These are phyloP conservation scores for Nemotelus nigrinus DNA, from an alignment of 2,888 invertebrate species.

Conservation along the genomic window DNA sequence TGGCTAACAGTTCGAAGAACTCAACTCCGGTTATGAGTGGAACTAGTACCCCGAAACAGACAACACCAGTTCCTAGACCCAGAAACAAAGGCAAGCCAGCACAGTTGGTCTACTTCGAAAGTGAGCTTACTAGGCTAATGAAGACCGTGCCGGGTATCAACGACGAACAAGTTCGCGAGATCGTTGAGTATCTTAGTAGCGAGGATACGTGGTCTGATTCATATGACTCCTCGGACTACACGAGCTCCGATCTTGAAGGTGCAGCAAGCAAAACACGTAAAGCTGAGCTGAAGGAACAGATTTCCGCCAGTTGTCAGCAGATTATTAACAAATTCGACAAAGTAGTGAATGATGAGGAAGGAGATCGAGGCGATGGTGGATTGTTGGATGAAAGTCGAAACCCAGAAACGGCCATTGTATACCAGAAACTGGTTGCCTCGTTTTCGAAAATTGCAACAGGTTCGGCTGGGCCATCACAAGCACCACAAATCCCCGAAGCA, in stretches of 20 bases:
- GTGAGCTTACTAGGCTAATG: conserved; percentile 88
- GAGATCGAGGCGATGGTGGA: conserved; percentile 67
- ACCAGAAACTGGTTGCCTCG: conserved; percentile 85
- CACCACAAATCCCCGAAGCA: conserved; percentile 62
- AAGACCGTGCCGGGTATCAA: conserved; percentile 92
- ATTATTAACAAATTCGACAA: conserved; percentile 87
- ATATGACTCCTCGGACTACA: conserved; percentile 91
- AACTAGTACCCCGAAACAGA: conserved; percentile 61
- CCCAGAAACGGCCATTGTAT: conserved; percentile 86
- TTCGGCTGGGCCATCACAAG: conserved; percentile 59
- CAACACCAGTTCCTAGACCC: conserved; percentile 70
- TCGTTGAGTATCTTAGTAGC: conserved; percentile 90
- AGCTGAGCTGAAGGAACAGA: conserved; percentile 81
- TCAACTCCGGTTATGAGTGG: conserved; percentile 62
- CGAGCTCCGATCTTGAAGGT: conserved; percentile 86
- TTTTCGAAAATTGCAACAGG: conserved; percentile 79
- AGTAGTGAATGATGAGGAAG: conserved; percentile 69
- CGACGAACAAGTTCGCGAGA: conserved; percentile 89
- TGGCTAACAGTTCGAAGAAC: conserved; percentile 61
- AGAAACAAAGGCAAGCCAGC: conserved; percentile 79
- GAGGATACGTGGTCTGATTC: conserved; percentile 95
- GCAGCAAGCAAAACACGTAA: conserved; percentile 68
- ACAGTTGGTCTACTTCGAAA: conserved; percentile 88
- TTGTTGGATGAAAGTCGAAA: conserved; percentile 66
- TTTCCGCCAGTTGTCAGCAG: conserved; percentile 87